These are phyloP conservation scores for Ramphastos sulfuratus DNA, from an alignment of 2,113 vertebrate species.

Conservation along the genomic window DNA sequence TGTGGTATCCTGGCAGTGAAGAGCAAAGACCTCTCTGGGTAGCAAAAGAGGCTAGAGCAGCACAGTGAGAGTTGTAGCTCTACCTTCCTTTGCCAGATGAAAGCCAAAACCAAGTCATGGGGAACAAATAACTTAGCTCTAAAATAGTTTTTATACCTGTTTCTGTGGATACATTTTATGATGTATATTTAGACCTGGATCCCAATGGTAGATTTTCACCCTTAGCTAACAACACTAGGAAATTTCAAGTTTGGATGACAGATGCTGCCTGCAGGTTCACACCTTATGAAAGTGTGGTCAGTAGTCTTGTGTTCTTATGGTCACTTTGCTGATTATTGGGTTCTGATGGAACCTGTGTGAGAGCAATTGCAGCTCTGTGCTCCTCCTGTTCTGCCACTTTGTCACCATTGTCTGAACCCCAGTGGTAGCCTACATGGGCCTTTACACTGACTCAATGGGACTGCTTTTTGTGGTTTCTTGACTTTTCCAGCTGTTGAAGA, in stretches of 20 bases:
- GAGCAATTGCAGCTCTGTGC: not conserved
- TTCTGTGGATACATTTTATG: fast-evolving
- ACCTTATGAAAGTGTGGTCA: fast-evolving
- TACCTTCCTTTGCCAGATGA: not conserved
- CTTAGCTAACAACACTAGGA: not conserved
- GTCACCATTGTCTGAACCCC: not conserved
- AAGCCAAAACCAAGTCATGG: not conserved
- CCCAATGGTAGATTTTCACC: not conserved
- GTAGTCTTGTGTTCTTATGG: not conserved
- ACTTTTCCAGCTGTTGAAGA: not conserved
- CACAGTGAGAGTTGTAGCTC: not conserved
- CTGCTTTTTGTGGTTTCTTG: not conserved
- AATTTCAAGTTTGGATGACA: not conserved
- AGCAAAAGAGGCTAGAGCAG: fast-evolving
- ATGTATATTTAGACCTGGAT: not conserved
- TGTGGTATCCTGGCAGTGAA: not conserved
- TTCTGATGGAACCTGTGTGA: not conserved
- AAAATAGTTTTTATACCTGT: not conserved
- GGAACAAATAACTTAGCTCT: not conserved
- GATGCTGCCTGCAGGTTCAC: not conserved
- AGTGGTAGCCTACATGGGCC: fast-evolving
- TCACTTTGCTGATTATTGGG: not conserved
- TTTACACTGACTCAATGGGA: not conserved
- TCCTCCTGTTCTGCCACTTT: not conserved
- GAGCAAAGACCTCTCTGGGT: not conserved